Base-by-base conservation (phyloP, 2,888 invertebrate species). In the Cryptocephalus moraei region DNA sequence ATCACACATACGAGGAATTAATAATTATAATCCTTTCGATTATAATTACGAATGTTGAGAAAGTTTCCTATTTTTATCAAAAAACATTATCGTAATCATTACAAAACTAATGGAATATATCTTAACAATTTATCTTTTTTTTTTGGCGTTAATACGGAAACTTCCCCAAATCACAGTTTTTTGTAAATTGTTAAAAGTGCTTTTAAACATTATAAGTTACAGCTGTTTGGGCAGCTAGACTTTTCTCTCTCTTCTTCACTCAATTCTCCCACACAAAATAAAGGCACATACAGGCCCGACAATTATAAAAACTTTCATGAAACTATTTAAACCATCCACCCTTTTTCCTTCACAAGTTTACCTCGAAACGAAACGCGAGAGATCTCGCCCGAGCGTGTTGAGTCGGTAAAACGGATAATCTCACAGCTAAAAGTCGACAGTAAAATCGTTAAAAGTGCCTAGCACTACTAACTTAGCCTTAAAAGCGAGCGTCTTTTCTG, bases 111-210 rank as follows among this genome's bases (percentile, higher is more conserved):
- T 55, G 52, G 49, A 52, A 51, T 52, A 33, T 45, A 49, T 62
- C 66, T 67, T 67, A 66, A 66, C 67, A 67, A 62, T 64, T 56
- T 55, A 22, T 22, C 22, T 4, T 22, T 22, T 22, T 22, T 22
- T 22, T 22, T 22, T 22, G 22, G 22, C 22, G 22, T 22, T 22
- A 22, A 22, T 22, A 22, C 43, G 55, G 65, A 70, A 70, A 66
- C 70, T 66, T 67, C 67, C 69, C 64, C 72, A 70, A 71, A 72
- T 72, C 72, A 72, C 72, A 72, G 72, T 65, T 69, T 65, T 60
- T 63, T 64, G 54, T 62, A 41, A 22, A 22, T 22, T 22, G 22
- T 22, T 22, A 22, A 22, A n/a, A 22, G 22, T 12, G 36, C 12
- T 36, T 36, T 36, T 36, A 36, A 36, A 12, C 12, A 6, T 36